Conservation (phyloP, 1,140 invertebrate species). For the Bradysia coprophila region DNA sequence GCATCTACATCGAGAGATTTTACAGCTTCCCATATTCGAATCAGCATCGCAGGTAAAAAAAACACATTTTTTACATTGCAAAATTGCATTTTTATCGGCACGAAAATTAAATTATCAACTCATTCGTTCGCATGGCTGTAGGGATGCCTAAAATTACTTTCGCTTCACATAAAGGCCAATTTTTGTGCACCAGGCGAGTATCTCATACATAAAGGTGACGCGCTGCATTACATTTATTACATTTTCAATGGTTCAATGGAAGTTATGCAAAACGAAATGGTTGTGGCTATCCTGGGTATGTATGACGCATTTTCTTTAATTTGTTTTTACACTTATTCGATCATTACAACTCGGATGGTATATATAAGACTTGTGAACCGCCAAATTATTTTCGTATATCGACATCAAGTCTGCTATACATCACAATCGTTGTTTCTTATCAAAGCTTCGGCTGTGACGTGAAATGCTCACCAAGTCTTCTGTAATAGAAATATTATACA, state of each 20-base stretch:
- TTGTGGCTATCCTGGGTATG: conserved; percentile 93
- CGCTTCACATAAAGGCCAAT: conserved; percentile 74
- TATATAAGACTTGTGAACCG: too few species aligned
- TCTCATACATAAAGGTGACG: conserved; percentile 91
- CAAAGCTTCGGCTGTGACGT: too few species aligned
- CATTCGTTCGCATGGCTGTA: conserved; percentile 23
- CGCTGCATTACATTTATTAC: conserved; percentile 89
- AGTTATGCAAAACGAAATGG: conserved; percentile 93
- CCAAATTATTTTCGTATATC: too few species aligned
- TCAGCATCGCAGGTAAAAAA: conserved; percentile 49
- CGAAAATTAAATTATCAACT: neutral
- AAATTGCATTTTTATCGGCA: neutral
- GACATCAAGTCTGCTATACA: too few species aligned
- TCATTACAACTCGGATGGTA: too few species aligned
- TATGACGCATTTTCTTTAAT: too few species aligned
- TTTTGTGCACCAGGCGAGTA: conserved; percentile 95
- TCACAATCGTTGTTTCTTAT: too few species aligned
- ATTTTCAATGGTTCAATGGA: conserved; percentile 97
- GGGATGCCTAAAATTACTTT: conserved; percentile 81
- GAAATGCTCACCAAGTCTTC: too few species aligned
- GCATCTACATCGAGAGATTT: conserved; percentile 87
- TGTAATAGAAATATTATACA: too few species aligned
- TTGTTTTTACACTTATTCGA: too few species aligned
- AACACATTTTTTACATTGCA: neutral
- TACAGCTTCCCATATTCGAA: conserved; percentile 87